Percentiles rank a stretch among this genome's conserved stretches.
Conservation (phyloP, 2,113 vertebrate genomes). For the Emydocephalus ijimae region DNA sequence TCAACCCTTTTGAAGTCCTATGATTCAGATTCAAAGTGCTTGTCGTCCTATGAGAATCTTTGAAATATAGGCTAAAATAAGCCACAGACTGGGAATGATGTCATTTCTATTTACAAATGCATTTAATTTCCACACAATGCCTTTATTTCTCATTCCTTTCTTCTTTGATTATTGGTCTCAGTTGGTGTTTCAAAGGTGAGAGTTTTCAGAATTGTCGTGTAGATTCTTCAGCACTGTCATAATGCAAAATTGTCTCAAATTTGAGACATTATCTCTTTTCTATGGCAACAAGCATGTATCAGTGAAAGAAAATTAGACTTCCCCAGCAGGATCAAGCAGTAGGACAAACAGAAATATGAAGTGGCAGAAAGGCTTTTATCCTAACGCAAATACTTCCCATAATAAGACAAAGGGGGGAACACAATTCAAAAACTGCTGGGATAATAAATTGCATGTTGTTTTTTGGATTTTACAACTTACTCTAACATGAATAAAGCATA, state of each 20-base stretch:
- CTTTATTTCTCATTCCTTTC: not conserved
- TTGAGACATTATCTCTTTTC: not conserved
- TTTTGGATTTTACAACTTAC: not conserved
- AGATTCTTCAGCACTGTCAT: not conserved
- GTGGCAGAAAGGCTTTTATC: not conserved
- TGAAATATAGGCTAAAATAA: not conserved
- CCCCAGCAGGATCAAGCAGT: not conserved
- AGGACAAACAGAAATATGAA: slow-evolving; percentile 1
- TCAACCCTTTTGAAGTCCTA: not conserved
- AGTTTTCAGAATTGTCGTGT: not conserved
- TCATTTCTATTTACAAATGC: not conserved
- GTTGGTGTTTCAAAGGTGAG: not conserved
- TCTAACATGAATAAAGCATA: not conserved
- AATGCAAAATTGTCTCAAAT: slow-evolving; percentile 5
- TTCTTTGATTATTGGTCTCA: not conserved
- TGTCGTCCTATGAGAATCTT: not conserved
- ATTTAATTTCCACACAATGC: not conserved
- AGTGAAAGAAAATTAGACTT: not conserved
- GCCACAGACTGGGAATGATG: not conserved
- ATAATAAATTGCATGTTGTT: not conserved
- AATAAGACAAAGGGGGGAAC: not conserved
- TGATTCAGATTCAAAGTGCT: not conserved
- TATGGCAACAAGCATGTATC: slow-evolving; percentile 2
- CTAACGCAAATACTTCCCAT: not conserved
- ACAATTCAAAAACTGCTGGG: not conserved